Conservation (phyloP, 1,140 invertebrate genomes). For the Atopsyche davidsoni region DNA sequence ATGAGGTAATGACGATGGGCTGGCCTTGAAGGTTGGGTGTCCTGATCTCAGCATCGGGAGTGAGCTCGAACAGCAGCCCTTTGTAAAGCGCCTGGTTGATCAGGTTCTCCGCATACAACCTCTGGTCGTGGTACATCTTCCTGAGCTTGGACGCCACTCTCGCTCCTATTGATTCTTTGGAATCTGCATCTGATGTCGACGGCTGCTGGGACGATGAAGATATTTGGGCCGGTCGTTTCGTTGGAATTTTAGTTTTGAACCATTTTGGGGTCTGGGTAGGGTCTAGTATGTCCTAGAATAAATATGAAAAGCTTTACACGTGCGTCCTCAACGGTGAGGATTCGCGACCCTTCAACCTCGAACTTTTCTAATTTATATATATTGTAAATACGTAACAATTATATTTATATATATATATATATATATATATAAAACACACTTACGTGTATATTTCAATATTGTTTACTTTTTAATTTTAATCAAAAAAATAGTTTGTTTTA, state of each 20-base stretch:
- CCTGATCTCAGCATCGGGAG: constrained; percentile 20
- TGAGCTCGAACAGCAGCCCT: constrained; percentile 17
- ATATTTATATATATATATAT: too few species aligned
- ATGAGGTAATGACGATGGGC: neutral
- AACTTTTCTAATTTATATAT: too few species aligned
- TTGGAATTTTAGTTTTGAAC: constrained; percentile 12
- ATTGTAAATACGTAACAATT: too few species aligned
- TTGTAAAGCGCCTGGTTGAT: constrained; percentile 26
- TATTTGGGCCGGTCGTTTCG: neutral
- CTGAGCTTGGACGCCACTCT: constrained; percentile 28
- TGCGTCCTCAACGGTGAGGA: too few species aligned
- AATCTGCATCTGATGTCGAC: neutral
- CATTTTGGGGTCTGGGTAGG: constrained; percentile 13
- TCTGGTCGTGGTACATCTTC: constrained; percentile 31
- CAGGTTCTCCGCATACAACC: constrained; percentile 26
- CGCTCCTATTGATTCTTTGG: constrained; percentile 17
- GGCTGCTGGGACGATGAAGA: neutral
- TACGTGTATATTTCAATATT: too few species aligned
- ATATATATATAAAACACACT: too few species aligned
- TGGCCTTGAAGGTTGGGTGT: constrained; percentile 14
- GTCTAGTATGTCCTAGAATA: constrained; percentile 16
- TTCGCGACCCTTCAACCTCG: too few species aligned
- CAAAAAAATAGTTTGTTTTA: too few species aligned
- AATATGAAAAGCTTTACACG: neutral
- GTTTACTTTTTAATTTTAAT: too few species aligned